Evolutionary conservation across 2,888 invertebrate species (phyloP).

Genomic region (Pachliopta kotzebuea): DNA sequence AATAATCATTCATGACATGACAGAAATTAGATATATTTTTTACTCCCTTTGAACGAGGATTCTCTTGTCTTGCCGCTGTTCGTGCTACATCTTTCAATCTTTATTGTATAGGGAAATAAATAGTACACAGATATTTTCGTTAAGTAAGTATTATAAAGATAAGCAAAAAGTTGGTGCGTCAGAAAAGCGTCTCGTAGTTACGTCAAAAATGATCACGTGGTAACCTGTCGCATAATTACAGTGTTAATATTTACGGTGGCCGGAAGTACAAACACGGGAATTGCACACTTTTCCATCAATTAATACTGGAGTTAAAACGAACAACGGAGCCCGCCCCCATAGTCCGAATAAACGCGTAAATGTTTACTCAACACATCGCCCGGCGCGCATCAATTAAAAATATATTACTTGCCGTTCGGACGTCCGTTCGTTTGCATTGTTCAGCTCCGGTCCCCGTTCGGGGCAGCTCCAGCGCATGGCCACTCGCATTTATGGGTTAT

Average conservation of each 20-base stretch:
- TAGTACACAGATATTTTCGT: too few species aligned
- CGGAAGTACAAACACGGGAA: conserved; percentile 66
- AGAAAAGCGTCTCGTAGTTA: conserved; percentile 45
- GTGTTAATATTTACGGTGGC: conserved; percentile 64
- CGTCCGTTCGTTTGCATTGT: conserved; percentile 53
- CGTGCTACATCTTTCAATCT: too few species aligned
- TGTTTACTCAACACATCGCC: conserved; percentile 71
- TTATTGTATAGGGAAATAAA: too few species aligned
- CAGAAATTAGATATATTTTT: too few species aligned
- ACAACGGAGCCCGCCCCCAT: conserved; percentile 62
- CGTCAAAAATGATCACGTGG: conserved; percentile 12
- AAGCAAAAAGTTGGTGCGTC: not conserved
- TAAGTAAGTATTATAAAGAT: not conserved
- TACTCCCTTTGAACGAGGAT: too few species aligned
- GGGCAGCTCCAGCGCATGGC: conserved; percentile 8
- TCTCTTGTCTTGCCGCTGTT: too few species aligned
- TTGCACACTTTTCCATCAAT: conserved; percentile 74
- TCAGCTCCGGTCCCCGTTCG: conserved; percentile 16
- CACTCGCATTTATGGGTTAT: conserved; percentile 27
- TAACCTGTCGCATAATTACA: conserved; percentile 52
- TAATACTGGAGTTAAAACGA: conserved; percentile 67
- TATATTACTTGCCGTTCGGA: conserved; percentile 68
- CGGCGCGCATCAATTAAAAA: conserved; percentile 76
- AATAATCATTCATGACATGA: too few species aligned
- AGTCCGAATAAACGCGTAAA: conserved; percentile 64